Evolutionary conservation across 2,113 vertebrate genomes (phyloP).

Genomic region (Candoia aspera): DNA sequence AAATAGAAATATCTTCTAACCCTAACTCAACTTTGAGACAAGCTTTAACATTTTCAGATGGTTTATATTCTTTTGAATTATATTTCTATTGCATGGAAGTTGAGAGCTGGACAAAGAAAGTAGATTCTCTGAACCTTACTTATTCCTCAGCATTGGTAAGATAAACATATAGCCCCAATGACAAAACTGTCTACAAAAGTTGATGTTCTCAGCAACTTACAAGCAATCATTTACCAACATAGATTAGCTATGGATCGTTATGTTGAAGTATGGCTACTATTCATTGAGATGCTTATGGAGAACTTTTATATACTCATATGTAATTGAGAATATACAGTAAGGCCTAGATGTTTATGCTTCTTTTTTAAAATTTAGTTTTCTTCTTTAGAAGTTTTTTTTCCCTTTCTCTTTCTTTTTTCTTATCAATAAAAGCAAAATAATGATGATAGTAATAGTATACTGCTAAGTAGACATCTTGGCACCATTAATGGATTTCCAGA

Average conservation of each 20-base stretch:
- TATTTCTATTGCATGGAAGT: neutral
- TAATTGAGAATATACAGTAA: neutral
- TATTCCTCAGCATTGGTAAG: neutral
- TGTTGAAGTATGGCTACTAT: neutral
- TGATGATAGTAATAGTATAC: neutral
- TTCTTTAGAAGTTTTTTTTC: neutral
- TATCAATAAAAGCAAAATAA: neutral
- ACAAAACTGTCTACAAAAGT: neutral
- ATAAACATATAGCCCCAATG: neutral
- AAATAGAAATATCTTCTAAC: neutral
- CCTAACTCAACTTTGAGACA: neutral
- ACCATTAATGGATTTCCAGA: slow-evolving; percentile 15
- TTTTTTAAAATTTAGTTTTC: neutral
- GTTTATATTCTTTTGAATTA: neutral
- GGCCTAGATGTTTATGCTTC: neutral
- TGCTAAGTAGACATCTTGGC: neutral
- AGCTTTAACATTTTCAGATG: neutral
- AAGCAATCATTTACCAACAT: neutral
- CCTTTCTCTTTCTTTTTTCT: neutral
- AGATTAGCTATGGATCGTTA: neutral
- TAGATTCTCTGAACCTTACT: neutral
- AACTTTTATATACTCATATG: neutral
- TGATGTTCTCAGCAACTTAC: neutral
- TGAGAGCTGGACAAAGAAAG: neutral
- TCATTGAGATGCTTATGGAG: neutral